Conservation (phyloP, 2,888 invertebrate genomes). For the Zonitis immaculata region DNA sequence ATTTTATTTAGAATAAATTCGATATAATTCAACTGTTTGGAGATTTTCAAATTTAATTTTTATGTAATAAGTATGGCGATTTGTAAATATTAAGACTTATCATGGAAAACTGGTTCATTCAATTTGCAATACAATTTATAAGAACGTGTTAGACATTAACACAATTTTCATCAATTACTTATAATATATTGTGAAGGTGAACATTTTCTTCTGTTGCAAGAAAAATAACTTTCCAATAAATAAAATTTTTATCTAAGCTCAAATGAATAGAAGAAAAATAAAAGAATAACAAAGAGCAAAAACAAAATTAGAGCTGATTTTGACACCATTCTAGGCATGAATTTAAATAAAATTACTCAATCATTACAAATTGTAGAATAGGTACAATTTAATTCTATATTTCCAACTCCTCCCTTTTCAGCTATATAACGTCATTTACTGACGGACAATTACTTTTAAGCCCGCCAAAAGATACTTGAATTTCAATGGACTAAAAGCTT, state of each 20-base stretch:
- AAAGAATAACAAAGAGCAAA: too few species aligned
- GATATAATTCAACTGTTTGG: neutral
- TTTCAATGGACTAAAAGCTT: too few species aligned
- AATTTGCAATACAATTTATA: neutral
- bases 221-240: neutral
- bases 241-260: neutral
- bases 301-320: too few species aligned
- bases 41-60: neutral
- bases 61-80: neutral
- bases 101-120: neutral
- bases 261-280: neutral
- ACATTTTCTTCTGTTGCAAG: neutral
- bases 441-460: neutral
- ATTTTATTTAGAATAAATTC: neutral
- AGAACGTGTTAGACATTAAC: neutral
- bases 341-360: neutral
- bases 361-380: neutral
- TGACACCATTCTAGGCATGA: neutral
- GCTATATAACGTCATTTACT: conserved; percentile 8
- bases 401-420: conserved; percentile 14
- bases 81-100: neutral
- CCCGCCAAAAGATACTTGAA: neutral
- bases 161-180: neutral
- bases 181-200: neutral
- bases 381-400: neutral